Conservation (phyloP, 2,113 vertebrate species). For the Hydrochoerus hydrochaeris region DNA sequence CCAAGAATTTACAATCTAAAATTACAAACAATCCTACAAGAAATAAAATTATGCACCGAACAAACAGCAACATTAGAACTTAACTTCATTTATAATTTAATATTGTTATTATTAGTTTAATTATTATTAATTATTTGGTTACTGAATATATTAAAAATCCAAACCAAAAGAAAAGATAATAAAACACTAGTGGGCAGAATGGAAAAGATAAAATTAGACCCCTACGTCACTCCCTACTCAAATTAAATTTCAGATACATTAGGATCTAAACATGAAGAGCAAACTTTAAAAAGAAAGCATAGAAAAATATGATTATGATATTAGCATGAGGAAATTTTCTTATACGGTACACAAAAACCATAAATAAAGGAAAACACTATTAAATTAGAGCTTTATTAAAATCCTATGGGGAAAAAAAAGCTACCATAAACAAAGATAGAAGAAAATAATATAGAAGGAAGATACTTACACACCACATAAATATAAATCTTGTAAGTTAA, state of each 20-base stretch:
- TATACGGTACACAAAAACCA: background rate
- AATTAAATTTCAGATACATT: background rate
- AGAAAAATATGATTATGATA: background rate
- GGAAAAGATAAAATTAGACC: background rate
- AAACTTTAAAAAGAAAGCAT: background rate
- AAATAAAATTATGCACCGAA: background rate
- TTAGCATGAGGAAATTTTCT: background rate
- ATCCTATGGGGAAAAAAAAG: background rate
- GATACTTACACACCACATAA: background rate
- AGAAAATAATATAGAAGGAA: background rate
- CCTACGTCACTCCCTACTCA: background rate
- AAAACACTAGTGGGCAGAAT: background rate
- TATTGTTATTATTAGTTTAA: background rate
- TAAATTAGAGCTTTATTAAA: background rate
- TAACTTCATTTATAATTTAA: slow-evolving; percentile 14
- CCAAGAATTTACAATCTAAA: background rate
- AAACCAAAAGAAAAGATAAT: background rate
- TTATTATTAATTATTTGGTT: slow-evolving; percentile 1
- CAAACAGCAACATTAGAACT: background rate
- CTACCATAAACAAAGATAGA: background rate
- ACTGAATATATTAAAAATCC: background rate
- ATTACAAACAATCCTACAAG: background rate
- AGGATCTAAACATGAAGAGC: background rate
- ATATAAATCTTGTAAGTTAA: background rate
- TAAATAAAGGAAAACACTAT: background rate